Evolutionary conservation across 92 coral and sea anemone species (phyloP), one percentile per base, ranked within the genome.

Genomic region (Anthopleura xanthogrammica): DNA sequence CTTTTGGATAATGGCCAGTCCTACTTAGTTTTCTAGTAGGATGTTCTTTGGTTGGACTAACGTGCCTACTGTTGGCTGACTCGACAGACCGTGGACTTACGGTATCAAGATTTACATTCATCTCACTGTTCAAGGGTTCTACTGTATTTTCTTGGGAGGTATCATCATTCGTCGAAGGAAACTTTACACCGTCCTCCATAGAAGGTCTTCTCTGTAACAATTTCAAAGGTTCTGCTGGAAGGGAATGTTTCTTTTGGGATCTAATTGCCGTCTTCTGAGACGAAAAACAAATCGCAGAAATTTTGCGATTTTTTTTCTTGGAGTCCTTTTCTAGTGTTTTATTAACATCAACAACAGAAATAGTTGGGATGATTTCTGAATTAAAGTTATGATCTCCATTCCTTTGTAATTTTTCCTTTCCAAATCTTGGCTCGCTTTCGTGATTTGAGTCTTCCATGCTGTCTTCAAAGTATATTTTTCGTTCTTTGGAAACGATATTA

Each of bases 131-230:
- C 1, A 23, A 29, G 17, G 42, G 29, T 23, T 68, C 36, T 29
- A 29, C 36, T 0, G 36, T 29, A 29, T 29, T 29, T 29, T 29
- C 42, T 68, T 68, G 17, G 10, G 36, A 13, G 36, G 74, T 23
- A 36, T 56, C 48, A 24, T 54, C 72, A 42, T 60, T 12, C 60
- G 36, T 12, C 50, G 20, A 60, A 57, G 52, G 52, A 22, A 79
- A 39, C 48, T 79, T 79, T 11, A 60, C 62, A 46, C 0, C 36
- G 36, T 46, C 72, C 60, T 79, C 82, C 4, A 54, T 52, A 57
- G 82, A 79, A 11, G n/a, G 76, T 66, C 74, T 80, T 80, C 75
- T 58, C 41, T 39, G 70, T 39, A 80, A 22, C 14, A 46, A 17
- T 29, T 80, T 80, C 4, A 7, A 20, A 42, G 23, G 46, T 64